Base-by-base conservation (phyloP, 2,113 vertebrate species). In the Forbesichthys papilliferus region DNA sequence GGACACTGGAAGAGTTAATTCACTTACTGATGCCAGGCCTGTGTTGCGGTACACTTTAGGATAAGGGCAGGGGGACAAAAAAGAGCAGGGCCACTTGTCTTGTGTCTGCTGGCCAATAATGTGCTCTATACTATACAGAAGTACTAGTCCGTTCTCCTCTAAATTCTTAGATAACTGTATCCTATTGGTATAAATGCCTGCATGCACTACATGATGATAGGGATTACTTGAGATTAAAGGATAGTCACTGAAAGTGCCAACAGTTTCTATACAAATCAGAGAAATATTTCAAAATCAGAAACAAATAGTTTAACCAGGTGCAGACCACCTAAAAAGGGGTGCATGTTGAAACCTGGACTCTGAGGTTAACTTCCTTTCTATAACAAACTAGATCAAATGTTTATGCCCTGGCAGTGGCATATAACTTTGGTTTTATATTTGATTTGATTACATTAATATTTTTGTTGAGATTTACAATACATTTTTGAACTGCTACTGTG, bases 1-100 rank as follows among this genome's bases (percentile, higher is more conserved):
- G 91, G 92, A 93, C 91, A 93, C 91, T 91, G 69, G 90, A 90
- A 92, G 91, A 92, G 89, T 89, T 94, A 92, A 95, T 95, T 94
- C 93, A 94, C 93, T 95, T 95, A 95, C 93, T 94, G 86, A 87
- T 92, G 82, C 92, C 91, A 94, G 93, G 92, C 90, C 91, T 86
- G 86, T 92, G 92, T 91, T 93, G 94, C 89, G 92, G 93, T 92
- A 94, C 89, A 80, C 90, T 92, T 91, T 20, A 67, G 66, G 65
- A 74, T 68, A 61, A 62, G 52, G 46, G 49, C 10, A 10, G 54
- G 80, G 84, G 81, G 74, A 62, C 71, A 75, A 69, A 74, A 71
- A 73, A 74, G 56, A 61, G 61, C 6, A 4, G 48, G 76, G 61
- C 49, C 64, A 64, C 59, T 52, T 51, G 49, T 14, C 13, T 51